phyloP scores from a whole-genome alignment of 2,113 vertebrate species.

The Nipponia nippon region DNA sequence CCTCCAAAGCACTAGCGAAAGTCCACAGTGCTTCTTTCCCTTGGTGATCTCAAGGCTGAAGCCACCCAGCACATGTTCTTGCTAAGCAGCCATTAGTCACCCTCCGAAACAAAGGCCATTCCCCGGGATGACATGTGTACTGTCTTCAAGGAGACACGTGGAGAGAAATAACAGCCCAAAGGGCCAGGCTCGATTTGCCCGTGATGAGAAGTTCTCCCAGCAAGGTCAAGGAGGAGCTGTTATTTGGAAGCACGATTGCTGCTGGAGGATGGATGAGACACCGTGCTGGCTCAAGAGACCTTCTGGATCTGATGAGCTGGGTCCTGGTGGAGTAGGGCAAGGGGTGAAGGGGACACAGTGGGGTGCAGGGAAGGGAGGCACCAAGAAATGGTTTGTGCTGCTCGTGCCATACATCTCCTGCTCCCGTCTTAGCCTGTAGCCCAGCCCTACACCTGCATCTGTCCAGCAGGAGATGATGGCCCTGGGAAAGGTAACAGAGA shows the following conservation, averaged over 20 bases:
- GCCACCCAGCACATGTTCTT: neutral
- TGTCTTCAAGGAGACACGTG: fast-evolving
- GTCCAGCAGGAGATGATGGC: neutral
- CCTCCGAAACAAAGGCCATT: neutral
- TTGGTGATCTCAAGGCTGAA: neutral
- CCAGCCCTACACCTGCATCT: neutral
- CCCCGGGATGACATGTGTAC: fast-evolving
- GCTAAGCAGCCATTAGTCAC: neutral
- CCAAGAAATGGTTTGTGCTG: neutral
- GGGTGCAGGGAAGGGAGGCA: neutral
- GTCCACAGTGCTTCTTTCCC: neutral
- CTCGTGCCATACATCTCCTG: neutral
- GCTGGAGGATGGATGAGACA: neutral
- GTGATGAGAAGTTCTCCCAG: neutral
- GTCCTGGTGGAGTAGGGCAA: neutral
- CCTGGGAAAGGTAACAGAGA: neutral
- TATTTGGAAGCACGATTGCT: neutral
- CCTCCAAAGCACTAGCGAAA: neutral
- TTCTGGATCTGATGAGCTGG: neutral
- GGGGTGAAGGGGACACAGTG: neutral
- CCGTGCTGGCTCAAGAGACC: fast-evolving
- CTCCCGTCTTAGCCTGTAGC: neutral
- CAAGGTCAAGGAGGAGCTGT: neutral
- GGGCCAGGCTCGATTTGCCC: neutral
- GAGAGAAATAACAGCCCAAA: neutral